These are phyloP conservation scores for Pelagia noctiluca DNA, from an alignment of 30 jellyfish, hydroid and myxozoan species.

Conservation along the genomic window DNA sequence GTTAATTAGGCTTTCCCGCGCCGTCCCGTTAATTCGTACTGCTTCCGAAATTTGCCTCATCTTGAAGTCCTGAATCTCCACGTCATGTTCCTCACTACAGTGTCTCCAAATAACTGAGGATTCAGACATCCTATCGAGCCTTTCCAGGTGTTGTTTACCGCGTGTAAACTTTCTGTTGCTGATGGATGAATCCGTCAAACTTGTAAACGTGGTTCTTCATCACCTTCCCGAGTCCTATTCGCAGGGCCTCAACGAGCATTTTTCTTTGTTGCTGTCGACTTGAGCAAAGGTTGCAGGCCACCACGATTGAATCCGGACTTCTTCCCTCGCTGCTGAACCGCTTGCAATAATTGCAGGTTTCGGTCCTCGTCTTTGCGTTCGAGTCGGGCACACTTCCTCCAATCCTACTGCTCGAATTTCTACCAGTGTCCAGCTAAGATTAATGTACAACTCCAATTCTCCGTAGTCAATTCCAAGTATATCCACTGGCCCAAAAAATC, in stretches of 20 bases:
- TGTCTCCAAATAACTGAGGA: no score
- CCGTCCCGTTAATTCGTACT: no score
- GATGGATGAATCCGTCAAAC: conserved; percentile 9
- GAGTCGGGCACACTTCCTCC: conserved; percentile 1
- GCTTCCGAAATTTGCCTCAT: no score
- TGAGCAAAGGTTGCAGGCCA: neutral
- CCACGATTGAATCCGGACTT: conserved; percentile 1
- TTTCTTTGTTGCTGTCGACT: conserved; percentile 6
- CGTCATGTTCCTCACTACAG: no score
- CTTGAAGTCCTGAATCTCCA: no score
- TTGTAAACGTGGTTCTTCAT: conserved; percentile 31
- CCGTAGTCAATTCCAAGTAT: conserved; percentile 1
- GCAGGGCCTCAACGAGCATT: conserved; percentile 33
- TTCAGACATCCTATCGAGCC: no score
- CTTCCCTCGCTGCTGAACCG: conserved; percentile 4
- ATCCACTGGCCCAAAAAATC: conserved; percentile 3
- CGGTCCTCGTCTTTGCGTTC: neutral
- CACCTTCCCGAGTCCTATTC: conserved; percentile 14
- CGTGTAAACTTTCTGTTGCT: conserved; percentile 28
- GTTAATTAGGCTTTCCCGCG: no score
- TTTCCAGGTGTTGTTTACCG: no score
- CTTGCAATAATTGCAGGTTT: neutral
- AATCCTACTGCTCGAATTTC: neutral
- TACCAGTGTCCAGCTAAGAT: neutral
- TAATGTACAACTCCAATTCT: neutral